Evolutionary conservation across 2,888 invertebrate genomes (phyloP), one percentile per base, ranked within the genome.

Genomic region (Muschampia plurimacula): DNA sequence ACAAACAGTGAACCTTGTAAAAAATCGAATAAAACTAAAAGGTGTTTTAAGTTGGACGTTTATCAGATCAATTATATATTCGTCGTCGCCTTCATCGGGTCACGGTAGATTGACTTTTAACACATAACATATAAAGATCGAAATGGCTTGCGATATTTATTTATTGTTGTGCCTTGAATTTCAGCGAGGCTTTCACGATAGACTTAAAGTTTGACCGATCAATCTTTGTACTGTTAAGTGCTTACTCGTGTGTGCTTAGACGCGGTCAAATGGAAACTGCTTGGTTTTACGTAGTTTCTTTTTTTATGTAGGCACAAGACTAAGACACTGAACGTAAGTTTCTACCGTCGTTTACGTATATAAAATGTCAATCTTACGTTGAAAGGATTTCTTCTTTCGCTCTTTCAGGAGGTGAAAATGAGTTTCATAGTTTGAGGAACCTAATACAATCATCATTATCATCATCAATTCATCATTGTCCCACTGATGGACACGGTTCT

Each of bases 61-160:
- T 82, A 82, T 81, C 81, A 82, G 81, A 81, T 82, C 80, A 81
- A 82, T 82, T 82, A 80, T 81, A 77, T 75, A 78, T 79, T 75
- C 78, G 72, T 67, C 67, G 74, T 52, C 69, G 72, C 63, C 73
- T 75, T 39, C 67, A 73, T 68, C 74, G 76, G 74, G 72, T 77
- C 77, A 76, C 76, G 77, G 77, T 44, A 79, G 77, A 79, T 75
- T 79, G 75, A 74, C 74, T 75, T 77, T 78, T 78, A 80, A 77
- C 75, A 65, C 59, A 49, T 68, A 70, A 73, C 72, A 74, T 73
- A 76, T 77, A 76, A 72, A 67, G 72, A 71, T 70, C 67, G 74
- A 69, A 76, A 75, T 77, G 66, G 73, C 64, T 77, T 74, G 69
- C 62, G 63, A 74, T 65, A 67, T 72, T 74, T 67, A 55, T 72